Conservation (phyloP, 2,888 invertebrate species). For the Polydrusus pterygomalis region DNA sequence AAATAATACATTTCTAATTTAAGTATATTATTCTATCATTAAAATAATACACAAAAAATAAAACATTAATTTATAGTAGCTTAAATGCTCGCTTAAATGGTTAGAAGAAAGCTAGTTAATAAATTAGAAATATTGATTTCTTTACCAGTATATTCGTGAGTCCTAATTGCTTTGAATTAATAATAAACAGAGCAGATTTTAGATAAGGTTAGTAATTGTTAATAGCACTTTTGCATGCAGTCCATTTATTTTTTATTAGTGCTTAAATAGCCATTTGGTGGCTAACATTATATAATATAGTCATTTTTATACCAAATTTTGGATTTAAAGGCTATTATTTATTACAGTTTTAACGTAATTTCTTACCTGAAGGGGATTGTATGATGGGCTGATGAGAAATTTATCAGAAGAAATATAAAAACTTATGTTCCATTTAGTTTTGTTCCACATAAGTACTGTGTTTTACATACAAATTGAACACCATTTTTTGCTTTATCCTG, state of each 20-base stretch:
- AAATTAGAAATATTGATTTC: conserved; percentile 70
- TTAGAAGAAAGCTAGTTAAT: conserved; percentile 62
- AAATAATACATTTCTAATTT: no score
- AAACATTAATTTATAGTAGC: conserved; percentile 8
- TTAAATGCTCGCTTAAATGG: neutral
- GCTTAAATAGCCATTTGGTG: conserved; percentile 67
- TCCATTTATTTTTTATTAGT: conserved; percentile 62
- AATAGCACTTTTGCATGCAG: conserved; percentile 72
- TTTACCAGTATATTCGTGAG: conserved; percentile 67
- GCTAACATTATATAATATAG: conserved; percentile 66
- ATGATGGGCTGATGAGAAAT: neutral
- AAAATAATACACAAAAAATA: neutral
- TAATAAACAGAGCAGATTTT: conserved; percentile 73
- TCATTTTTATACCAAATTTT: conserved; percentile 42
- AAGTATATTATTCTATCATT: no score
- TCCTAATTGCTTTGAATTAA: conserved; percentile 72
- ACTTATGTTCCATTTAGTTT: no score
- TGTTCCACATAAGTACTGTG: no score
- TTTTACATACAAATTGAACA: no score
- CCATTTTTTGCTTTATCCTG: no score
- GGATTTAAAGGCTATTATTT: neutral
- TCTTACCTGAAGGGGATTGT: neutral
- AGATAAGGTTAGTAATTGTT: conserved; percentile 72
- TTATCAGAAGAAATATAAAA: no score
- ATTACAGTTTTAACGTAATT: neutral